Base-by-base conservation (phyloP, 2,797 vertebrate genomes). In the Myripristis jacobus region DNA sequence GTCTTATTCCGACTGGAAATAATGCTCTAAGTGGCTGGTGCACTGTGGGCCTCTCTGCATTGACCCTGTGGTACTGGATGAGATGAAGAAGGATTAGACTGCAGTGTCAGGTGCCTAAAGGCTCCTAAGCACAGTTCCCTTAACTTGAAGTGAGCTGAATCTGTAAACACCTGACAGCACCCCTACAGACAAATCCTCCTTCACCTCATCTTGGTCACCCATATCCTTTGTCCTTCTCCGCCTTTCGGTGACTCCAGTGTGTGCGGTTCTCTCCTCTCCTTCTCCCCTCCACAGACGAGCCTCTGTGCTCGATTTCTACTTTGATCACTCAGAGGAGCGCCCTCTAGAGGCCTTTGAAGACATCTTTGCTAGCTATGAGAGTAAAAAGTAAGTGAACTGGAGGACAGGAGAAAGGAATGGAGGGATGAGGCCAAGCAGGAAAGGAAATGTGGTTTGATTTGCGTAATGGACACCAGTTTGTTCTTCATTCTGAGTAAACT, bases 341-440 rank as follows among this genome's bases (percentile, higher is more conserved):
- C 93, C 95, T 95, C 93, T 97, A 95, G 96, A 96, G 95, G 94
- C 95, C 93, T 97, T 98, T 87, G 97, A 98, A 94, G 97, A 98
- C 96, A 96, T 98, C 96, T 95, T 98, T 97, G 95, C 96, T 97
- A 96, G 95, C 93, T 98, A 94, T 96, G 96, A 97, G 92, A 97
- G 91, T 95, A 99, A 97, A 92, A 98, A 99, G 97, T 98, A 98
- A 98, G 97, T 98, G 94, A 92, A 88, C 88, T 84, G 82, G 73
- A 86, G 76, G 75, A 82, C 59, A 77, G 84, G 74, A 82, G 43
- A 66, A 72, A 75, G 27, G 47, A 80, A 72, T 79, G 79, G 86
- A 86, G 66, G 77, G 78, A 86, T 21, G 87, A 90, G 88, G 89
- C 89, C 88, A 87, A 81, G 87, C 87, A 86, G 87, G 88, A 90